phyloP scores from a whole-genome alignment of 2,113 vertebrate species.

The Colistium nudipinnis region DNA sequence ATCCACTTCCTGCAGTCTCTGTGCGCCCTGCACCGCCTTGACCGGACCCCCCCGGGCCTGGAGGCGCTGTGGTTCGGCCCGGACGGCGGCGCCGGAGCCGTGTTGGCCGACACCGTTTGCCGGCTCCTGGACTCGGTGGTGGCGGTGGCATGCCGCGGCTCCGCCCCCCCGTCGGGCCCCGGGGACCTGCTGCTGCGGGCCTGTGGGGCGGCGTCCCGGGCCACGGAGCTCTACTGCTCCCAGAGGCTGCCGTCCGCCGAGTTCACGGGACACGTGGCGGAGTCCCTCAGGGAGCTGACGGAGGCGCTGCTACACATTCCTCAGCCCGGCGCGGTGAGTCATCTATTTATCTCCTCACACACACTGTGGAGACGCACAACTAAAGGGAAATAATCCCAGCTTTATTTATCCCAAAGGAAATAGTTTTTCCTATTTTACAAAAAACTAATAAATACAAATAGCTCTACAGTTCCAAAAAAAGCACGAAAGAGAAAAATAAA shows the following conservation, averaged over 20 bases:
- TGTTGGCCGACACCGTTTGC: slow-evolving; percentile 82
- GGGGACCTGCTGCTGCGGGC: slow-evolving; percentile 77
- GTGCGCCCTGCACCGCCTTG: slow-evolving; percentile 79
- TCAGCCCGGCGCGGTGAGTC: slow-evolving; percentile 83
- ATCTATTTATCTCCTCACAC: too few relatives aligned
- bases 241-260: slow-evolving; percentile 74
- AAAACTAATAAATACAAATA: too few relatives aligned
- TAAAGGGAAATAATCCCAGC: too few relatives aligned
- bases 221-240: slow-evolving; percentile 75
- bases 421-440: too few relatives aligned
- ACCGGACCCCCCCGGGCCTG: slow-evolving; percentile 59
- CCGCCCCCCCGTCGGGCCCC: slow-evolving; percentile 57
- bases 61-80: slow-evolving; percentile 62
- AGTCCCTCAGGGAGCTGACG: slow-evolving; percentile 82
- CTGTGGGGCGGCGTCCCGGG: slow-evolving; percentile 70
- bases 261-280: slow-evolving; percentile 82
- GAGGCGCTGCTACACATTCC: slow-evolving; percentile 79
- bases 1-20: slow-evolving; percentile 86
- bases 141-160: slow-evolving; percentile 73
- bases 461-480: too few relatives aligned
- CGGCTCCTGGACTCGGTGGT: slow-evolving; percentile 84
- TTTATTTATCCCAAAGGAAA: too few relatives aligned
- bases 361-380: not conserved
- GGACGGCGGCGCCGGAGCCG: slow-evolving; percentile 68
- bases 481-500: too few relatives aligned